Evolutionary conservation across 2,113 vertebrate genomes (phyloP).

Genomic region (Dasyprocta punctata): DNA sequence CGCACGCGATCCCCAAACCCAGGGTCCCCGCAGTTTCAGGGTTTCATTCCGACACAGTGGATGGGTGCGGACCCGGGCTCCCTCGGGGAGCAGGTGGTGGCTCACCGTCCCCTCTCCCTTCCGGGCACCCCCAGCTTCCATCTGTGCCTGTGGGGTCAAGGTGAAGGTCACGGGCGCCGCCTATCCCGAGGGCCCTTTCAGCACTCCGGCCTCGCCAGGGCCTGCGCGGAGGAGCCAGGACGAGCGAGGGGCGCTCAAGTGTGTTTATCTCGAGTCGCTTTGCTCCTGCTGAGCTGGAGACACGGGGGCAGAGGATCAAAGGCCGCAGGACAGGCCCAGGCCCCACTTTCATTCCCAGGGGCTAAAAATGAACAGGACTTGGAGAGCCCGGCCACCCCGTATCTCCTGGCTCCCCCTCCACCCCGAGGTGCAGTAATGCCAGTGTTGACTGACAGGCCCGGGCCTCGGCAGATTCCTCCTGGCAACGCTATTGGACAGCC

Average conservation of each 20-base stretch:
- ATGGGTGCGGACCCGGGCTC: neutral
- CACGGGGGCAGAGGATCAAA: slow-evolving; percentile 67
- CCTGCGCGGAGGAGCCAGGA: slow-evolving; percentile 81
- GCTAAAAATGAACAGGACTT: slow-evolving; percentile 50
- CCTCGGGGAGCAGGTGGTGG: neutral
- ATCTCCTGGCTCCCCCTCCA: neutral
- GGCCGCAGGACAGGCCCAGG: slow-evolving; percentile 50
- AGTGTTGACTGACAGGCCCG: slow-evolving; percentile 63
- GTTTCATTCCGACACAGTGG: slow-evolving; percentile 74
- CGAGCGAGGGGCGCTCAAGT: slow-evolving; percentile 77
- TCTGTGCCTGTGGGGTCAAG: slow-evolving; percentile 79
- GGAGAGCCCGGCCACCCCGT: rapidly evolving
- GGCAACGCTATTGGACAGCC: neutral
- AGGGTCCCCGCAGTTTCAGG: slow-evolving; percentile 81
- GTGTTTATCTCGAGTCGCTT: slow-evolving; percentile 81
- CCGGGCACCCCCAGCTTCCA: slow-evolving; percentile 38
- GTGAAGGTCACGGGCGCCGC: slow-evolving; percentile 85
- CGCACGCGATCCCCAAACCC: slow-evolving; percentile 84
- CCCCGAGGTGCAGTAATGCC: neutral
- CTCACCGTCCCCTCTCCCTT: slow-evolving; percentile 51
- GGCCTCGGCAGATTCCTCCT: neutral
- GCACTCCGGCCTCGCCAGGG: slow-evolving; percentile 81
- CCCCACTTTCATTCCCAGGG: slow-evolving; percentile 49
- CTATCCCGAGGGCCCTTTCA: slow-evolving; percentile 84
- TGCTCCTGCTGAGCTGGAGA: slow-evolving; percentile 78